These are phyloP conservation scores for Paramisgurnus dabryanus DNA, from an alignment of 2,113 vertebrate genomes.

Conservation along the genomic window DNA sequence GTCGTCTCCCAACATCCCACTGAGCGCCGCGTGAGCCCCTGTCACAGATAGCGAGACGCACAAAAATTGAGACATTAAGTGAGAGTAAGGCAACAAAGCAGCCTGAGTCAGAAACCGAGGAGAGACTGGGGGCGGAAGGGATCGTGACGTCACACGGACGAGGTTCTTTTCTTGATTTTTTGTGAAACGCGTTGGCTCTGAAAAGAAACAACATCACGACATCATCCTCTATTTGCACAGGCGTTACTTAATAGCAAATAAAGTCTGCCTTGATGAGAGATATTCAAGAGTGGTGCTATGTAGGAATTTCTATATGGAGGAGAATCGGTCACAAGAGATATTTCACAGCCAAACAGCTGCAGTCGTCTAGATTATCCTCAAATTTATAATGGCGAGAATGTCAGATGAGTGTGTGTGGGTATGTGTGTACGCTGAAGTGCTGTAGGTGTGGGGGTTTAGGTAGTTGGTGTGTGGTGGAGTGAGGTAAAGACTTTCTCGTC, in stretches of 20 bases:
- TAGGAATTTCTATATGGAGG: slow-evolving; percentile 19
- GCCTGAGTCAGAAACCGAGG: slow-evolving; percentile 18
- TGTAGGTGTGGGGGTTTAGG: slow-evolving; percentile 16
- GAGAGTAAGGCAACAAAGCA: slow-evolving; percentile 11
- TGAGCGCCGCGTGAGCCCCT: slow-evolving; percentile 22
- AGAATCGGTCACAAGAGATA: slow-evolving; percentile 28
- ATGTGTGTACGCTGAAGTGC: slow-evolving; percentile 11
- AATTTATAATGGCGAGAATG: slow-evolving; percentile 24
- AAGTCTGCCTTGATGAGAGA: neutral
- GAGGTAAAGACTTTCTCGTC: slow-evolving; percentile 31
- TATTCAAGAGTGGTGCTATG: slow-evolving; percentile 12
- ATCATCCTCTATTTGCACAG: neutral
- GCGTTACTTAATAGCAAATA: slow-evolving; percentile 15
- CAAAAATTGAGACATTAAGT: slow-evolving; percentile 23
- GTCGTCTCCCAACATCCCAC: slow-evolving; percentile 11
- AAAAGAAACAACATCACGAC: neutral
- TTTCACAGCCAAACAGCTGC: slow-evolving; percentile 35
- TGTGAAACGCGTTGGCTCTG: slow-evolving; percentile 8
- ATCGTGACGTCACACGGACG: slow-evolving; percentile 1
- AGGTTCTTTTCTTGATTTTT: slow-evolving; percentile 5
- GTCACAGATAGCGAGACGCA: slow-evolving; percentile 30
- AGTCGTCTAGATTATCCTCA: slow-evolving; percentile 42
- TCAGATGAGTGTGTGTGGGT: slow-evolving; percentile 21
- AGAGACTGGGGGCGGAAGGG: slow-evolving; percentile 23
- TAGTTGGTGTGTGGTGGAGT: slow-evolving; percentile 35